Conservation (phyloP, 2,113 vertebrate species). For the human region GRCh38 chr15:81901501-81902000, state of each 20-base stretch:
- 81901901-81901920: background rate
- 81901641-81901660: background rate
- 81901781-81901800: background rate
- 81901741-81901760: background rate
- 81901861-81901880: fast-evolving
- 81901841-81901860: background rate
- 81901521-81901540: background rate
- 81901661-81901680: background rate
- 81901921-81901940: background rate
- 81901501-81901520: background rate
- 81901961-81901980: background rate
- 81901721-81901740: background rate
- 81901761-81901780: background rate
- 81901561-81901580: background rate
- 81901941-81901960: background rate
- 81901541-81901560: background rate
- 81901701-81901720: background rate
- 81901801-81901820: fast-evolving
- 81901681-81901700: background rate
- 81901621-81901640: background rate
- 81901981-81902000: background rate
- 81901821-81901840: fast-evolving
- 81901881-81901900: too few relatives aligned
- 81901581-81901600: background rate
- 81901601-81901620: background rate